phyloP scores from a whole-genome alignment of 2,888 invertebrate genomes.

The Rotaria magnacalcarata region DNA sequence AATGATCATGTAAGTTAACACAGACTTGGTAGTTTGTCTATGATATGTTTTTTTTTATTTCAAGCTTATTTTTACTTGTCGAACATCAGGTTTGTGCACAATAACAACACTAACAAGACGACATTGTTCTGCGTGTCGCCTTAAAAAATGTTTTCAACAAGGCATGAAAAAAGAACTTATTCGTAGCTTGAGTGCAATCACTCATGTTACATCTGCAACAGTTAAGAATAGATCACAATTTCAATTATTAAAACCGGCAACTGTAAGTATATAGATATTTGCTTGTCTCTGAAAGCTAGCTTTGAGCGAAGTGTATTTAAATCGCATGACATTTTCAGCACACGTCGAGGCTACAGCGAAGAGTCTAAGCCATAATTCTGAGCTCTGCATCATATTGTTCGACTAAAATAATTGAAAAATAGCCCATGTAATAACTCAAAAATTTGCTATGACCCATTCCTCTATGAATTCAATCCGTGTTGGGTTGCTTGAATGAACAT shows the following conservation, averaged over 20 bases:
- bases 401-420: too few relatives aligned
- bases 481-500: too few relatives aligned
- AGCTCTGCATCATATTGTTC: too few relatives aligned
- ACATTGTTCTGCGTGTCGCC: slow-evolving; percentile 4
- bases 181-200: not conserved
- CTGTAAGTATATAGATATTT: not conserved
- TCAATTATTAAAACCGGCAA: not conserved
- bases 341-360: too few relatives aligned
- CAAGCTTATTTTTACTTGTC: not conserved
- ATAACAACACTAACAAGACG: not conserved
- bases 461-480: too few relatives aligned
- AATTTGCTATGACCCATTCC: too few relatives aligned
- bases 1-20: not conserved
- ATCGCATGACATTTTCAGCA: too few relatives aligned
- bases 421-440: too few relatives aligned
- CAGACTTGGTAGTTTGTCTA: not conserved
- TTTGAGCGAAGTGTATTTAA: too few relatives aligned
- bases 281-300: too few relatives aligned
- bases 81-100: not conserved
- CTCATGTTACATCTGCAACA: not conserved
- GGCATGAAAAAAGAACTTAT: not conserved
- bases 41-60: not conserved
- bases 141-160: not conserved
- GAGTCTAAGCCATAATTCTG: too few relatives aligned
- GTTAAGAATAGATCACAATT: not conserved